A percentile compares a stretch with the other conserved stretches of the same genome.
Evolutionary conservation across 2,888 invertebrate genomes (phyloP).

Genomic region (Smittia sp.): DNA sequence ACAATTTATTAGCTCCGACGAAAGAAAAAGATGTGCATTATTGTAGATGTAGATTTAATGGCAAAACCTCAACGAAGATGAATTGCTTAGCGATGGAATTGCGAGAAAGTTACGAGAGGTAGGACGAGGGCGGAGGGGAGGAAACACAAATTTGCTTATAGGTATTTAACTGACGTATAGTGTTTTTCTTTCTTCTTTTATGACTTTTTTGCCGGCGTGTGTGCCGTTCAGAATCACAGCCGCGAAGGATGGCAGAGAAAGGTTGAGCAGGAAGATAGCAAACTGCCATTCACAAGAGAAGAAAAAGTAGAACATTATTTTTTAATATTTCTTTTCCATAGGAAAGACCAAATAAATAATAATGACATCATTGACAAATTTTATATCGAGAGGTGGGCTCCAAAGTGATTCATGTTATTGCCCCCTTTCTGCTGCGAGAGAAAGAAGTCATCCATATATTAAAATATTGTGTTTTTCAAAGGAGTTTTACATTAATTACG

Average conservation of each 20-base stretch:
- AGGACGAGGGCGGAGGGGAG: background rate
- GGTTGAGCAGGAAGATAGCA: background rate
- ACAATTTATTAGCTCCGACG: slow-evolving; percentile 39
- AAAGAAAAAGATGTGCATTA: slow-evolving; percentile 26
- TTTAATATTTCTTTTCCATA: background rate
- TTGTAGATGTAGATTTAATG: slow-evolving; percentile 41
- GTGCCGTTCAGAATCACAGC: slow-evolving; percentile 25
- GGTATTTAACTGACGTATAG: slow-evolving; percentile 40
- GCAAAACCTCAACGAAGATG: slow-evolving; percentile 41
- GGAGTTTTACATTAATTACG: too few relatives aligned
- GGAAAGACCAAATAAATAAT: background rate
- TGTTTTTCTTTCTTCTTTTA: slow-evolving; percentile 36
- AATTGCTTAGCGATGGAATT: slow-evolving; percentile 32
- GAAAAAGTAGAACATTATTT: background rate
- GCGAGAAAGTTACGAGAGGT: background rate
- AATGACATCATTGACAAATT: slow-evolving; percentile 32
- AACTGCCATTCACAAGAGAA: background rate
- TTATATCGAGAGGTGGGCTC: background rate
- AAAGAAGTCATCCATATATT: too few relatives aligned
- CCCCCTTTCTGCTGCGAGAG: too few relatives aligned
- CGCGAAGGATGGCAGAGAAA: background rate
- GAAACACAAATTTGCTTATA: slow-evolving; percentile 40
- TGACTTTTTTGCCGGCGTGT: slow-evolving; percentile 24
- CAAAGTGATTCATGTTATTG: background rate
- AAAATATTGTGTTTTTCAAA: too few relatives aligned